Evolutionary conservation across 2,888 invertebrate genomes (phyloP).

Genomic region (Pherbina coryleti): DNA sequence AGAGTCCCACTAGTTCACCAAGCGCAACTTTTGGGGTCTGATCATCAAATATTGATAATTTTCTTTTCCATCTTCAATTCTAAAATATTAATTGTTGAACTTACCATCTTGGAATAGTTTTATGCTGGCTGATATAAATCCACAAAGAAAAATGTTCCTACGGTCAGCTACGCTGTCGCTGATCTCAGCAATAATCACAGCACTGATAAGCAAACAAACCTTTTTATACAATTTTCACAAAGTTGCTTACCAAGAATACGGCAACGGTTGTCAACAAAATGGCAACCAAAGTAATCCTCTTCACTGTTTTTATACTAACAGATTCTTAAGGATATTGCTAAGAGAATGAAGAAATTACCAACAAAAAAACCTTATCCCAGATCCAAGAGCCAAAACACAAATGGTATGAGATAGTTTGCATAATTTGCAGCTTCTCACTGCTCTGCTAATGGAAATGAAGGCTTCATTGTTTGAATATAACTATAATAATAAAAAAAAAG

Average conservation of each 20-base stretch:
- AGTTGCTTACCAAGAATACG: background rate
- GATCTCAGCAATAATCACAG: background rate
- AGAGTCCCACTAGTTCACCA: too few species aligned
- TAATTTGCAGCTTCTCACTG: slow-evolving; percentile 31
- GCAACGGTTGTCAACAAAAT: slow-evolving; percentile 26
- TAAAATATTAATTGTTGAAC: background rate
- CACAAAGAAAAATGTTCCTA: slow-evolving; percentile 7
- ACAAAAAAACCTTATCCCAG: background rate
- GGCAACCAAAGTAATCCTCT: background rate
- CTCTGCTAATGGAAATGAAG: too few species aligned
- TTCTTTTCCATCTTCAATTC: background rate
- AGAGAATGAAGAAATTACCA: background rate
- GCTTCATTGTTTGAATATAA: background rate
- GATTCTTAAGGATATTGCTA: background rate
- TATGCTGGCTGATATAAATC: background rate
- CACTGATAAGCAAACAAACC: background rate
- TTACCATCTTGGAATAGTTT: background rate
- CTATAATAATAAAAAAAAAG: background rate
- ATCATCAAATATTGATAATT: too few species aligned
- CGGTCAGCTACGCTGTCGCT: background rate
- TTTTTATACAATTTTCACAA: background rate
- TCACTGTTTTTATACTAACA: slow-evolving; percentile 22
- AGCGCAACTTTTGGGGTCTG: too few species aligned
- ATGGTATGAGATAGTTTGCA: slow-evolving; percentile 11
- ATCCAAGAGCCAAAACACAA: background rate